A percentile compares a stretch with the other conserved stretches of the same genome.
Conservation (phyloP, 2,888 invertebrate species). For the Willowsia nigromaculata region DNA sequence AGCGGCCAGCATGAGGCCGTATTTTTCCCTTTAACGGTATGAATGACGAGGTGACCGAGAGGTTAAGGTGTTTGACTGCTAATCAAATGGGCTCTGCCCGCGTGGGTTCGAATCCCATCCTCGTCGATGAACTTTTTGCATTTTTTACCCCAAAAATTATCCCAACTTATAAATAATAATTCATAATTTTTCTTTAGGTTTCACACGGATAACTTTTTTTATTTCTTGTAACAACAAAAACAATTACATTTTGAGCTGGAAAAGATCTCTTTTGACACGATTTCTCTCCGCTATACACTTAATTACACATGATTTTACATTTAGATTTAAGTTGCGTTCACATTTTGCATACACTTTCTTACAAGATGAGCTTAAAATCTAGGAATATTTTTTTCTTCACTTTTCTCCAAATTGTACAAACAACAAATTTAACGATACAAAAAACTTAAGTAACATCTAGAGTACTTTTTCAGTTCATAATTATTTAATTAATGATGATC, state of each 20-base stretch:
- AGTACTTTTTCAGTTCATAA: too few species aligned
- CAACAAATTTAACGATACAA: too few species aligned
- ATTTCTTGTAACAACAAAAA: not conserved
- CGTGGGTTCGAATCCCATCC: conserved; percentile 89
- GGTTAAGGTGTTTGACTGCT: conserved; percentile 93
- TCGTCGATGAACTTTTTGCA: conserved; percentile 51
- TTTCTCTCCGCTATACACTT: not conserved
- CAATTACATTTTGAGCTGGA: conserved; percentile 22
- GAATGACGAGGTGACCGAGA: conserved; percentile 89
- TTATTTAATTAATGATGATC: too few species aligned
- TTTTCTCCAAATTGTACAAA: too few species aligned
- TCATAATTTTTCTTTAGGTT: too few species aligned
- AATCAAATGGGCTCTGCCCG: conserved; percentile 93
- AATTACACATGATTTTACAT: not conserved
- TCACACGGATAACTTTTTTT: not conserved
- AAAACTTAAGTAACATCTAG: too few species aligned
- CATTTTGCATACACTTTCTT: not conserved
- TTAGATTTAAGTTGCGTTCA: not conserved
- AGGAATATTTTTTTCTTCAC: too few species aligned
- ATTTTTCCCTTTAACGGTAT: not conserved
- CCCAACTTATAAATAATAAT: not conserved
- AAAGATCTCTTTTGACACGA: not conserved
- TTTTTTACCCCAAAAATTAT: not conserved
- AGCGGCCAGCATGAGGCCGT: not conserved
- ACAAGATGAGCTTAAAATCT: too few species aligned